Evolutionary conservation across 2,888 invertebrate genomes (phyloP).

Genomic region (Empis stercorea): DNA sequence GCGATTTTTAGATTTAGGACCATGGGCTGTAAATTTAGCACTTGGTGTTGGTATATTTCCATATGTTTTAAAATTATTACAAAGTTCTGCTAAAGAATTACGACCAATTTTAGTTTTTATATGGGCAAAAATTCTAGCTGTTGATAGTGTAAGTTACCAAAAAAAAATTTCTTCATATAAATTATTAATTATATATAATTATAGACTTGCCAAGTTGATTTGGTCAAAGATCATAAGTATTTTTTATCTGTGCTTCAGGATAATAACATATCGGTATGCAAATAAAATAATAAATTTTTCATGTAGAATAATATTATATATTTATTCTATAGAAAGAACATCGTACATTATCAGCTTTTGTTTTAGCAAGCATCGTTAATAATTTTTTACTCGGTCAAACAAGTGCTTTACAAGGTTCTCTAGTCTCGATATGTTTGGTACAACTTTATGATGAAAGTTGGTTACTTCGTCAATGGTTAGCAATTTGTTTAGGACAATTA

Average conservation of each 20-base stretch:
- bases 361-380: conserved; percentile 85
- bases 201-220: conserved; percentile 85
- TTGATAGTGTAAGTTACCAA: conserved; percentile 64
- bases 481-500: conserved; percentile 77
- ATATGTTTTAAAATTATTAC: conserved; percentile 91
- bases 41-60: conserved; percentile 97
- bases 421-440: conserved; percentile 85
- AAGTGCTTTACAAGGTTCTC: conserved; percentile 75
- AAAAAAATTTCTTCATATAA: not conserved
- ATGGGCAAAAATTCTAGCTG: conserved; percentile 97
- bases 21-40: conserved; percentile 91
- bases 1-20: conserved; percentile 86
- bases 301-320: not conserved
- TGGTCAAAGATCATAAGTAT: conserved; percentile 92
- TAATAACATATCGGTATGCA: conserved; percentile 61
- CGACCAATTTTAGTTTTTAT: conserved; percentile 90
- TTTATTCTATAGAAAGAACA: conserved; percentile 52
- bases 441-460: conserved; percentile 62
- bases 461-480: conserved; percentile 72
- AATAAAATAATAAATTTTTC: not conserved
- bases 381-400: conserved; percentile 81
- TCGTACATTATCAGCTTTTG: conserved; percentile 89
- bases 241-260: conserved; percentile 89
- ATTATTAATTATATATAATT: conserved; percentile 20
- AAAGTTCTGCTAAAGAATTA: conserved; percentile 86